phyloP scores from a whole-genome alignment of 2,113 vertebrate species.

The Varanus salvator region DNA sequence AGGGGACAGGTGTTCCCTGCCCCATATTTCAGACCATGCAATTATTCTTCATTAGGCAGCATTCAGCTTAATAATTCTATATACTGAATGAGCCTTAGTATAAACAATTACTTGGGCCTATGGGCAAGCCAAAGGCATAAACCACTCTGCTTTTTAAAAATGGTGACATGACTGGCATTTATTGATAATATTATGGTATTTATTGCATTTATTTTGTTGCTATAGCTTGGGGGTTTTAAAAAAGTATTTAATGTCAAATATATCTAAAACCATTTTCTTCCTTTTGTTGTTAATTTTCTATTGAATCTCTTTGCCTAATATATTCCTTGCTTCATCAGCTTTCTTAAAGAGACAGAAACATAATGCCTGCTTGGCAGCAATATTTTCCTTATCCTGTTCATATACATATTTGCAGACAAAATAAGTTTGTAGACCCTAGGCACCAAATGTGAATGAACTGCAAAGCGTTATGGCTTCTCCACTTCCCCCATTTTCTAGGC shows the following conservation, averaged over 20 bases:
- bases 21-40: too few species aligned
- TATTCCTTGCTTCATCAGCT: not conserved
- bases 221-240: not conserved
- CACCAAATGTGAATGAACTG: slow-evolving; percentile 6
- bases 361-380: not conserved
- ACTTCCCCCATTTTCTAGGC: not conserved
- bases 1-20: not conserved
- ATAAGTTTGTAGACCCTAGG: slow-evolving; percentile 60
- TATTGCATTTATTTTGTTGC: not conserved
- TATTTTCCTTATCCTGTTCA: slow-evolving; percentile 41
- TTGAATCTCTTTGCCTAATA: not conserved
- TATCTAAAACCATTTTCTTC: not conserved
- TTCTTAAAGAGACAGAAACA: slow-evolving; percentile 25
- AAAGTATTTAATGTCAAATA: not conserved
- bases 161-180: not conserved
- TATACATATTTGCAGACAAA: slow-evolving; percentile 54
- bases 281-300: not conserved
- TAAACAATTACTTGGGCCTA: not conserved
- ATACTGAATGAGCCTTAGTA: not conserved
- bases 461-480: not conserved
- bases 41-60: not conserved
- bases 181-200: not conserved
- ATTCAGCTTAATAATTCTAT: not conserved
- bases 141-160: not conserved
- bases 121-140: not conserved